Evolutionary conservation across 2,113 vertebrate genomes (phyloP).

Genomic region (Hydropotes inermis): DNA sequence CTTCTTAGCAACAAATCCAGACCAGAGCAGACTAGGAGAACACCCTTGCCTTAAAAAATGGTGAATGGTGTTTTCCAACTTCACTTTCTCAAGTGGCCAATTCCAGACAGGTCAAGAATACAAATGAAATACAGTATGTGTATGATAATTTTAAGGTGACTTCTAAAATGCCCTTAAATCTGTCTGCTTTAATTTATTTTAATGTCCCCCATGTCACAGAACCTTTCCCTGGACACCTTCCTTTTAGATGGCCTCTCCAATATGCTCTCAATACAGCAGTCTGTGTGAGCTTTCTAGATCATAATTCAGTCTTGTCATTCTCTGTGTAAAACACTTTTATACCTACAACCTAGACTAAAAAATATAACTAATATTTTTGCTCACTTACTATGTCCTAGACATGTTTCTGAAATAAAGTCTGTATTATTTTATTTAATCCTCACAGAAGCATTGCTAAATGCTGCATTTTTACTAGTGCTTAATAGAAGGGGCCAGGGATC

Average conservation of each 20-base stretch:
- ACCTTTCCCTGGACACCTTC: not conserved
- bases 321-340: not conserved
- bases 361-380: not conserved
- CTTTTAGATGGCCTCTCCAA: not conserved
- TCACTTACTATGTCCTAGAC: not conserved
- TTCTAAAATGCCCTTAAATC: not conserved
- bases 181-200: not conserved
- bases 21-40: not conserved
- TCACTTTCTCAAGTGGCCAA: not conserved
- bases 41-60: not conserved
- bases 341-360: not conserved
- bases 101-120: not conserved
- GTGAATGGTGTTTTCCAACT: not conserved
- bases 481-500: not conserved
- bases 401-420: not conserved
- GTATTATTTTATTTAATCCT: not conserved
- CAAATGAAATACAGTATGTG: accelerated
- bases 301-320: not conserved
- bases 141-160: not conserved
- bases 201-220: not conserved
- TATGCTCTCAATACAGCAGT: not conserved
- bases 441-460: not conserved
- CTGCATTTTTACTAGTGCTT: not conserved
- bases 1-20: not conserved
- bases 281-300: not conserved